These are phyloP conservation scores for Oscheius sp. DNA, from an alignment of 2,888 invertebrate genomes.

Conservation along the genomic window DNA sequence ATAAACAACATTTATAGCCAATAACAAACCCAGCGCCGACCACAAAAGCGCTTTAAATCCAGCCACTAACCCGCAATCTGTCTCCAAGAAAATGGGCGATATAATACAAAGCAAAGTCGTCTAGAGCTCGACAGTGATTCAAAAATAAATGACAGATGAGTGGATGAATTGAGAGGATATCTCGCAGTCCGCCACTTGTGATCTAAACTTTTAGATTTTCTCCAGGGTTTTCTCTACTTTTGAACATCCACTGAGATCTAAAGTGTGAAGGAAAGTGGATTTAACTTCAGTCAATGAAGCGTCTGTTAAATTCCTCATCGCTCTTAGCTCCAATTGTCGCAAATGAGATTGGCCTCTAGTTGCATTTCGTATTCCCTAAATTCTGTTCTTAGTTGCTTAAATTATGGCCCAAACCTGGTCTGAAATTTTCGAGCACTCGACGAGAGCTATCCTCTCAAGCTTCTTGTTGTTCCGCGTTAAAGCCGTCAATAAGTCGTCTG, in stretches of 20 bases:
- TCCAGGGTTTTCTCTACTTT: constrained; percentile 36
- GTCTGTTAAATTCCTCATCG: constrained; percentile 58
- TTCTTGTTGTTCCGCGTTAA: constrained; percentile 55
- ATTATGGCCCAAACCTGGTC: constrained; percentile 44
- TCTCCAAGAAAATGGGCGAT: constrained; percentile 66
- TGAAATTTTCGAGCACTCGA: constrained; percentile 65
- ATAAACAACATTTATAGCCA: not conserved
- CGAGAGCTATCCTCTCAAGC: constrained; percentile 60
- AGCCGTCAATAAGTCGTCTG: constrained; percentile 50
- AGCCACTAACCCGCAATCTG: constrained; percentile 44
- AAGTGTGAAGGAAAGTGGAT: constrained; percentile 53
- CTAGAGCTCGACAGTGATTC: constrained; percentile 64
- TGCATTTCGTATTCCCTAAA: constrained; percentile 55
- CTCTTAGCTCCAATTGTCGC: constrained; percentile 56
- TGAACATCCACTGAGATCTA: constrained; percentile 67
- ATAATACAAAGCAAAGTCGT: constrained; percentile 67
- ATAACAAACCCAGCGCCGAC: not conserved
- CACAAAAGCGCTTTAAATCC: not conserved
- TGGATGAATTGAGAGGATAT: constrained; percentile 60
- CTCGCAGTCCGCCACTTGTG: constrained; percentile 57
- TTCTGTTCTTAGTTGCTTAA: not conserved
- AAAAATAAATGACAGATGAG: constrained; percentile 61
- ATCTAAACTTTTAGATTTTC: constrained; percentile 51
- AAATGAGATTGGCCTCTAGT: constrained; percentile 56
- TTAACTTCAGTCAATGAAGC: constrained; percentile 54